Percentiles rank a stretch among this genome's conserved stretches.
These are phyloP conservation scores for Acanthurus leucopareius DNA, from an alignment of 2,797 vertebrate species.

Conservation along the genomic window DNA sequence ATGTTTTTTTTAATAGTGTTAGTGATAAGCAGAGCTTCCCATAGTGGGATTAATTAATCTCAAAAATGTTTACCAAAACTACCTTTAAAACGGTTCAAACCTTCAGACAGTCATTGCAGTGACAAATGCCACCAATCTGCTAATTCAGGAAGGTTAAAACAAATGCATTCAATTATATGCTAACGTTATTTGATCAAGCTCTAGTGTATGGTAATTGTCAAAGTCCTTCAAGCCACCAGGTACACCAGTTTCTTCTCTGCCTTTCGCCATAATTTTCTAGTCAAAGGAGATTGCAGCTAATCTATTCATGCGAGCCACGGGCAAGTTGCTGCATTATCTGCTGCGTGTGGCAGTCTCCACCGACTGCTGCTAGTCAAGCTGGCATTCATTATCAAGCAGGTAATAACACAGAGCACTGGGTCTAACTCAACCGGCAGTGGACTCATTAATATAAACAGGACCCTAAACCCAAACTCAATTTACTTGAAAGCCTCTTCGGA, in stretches of 20 bases:
- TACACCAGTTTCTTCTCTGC: constrained; percentile 21
- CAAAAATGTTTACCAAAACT: constrained; percentile 36
- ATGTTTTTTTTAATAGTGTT: not conserved
- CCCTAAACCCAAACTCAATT: constrained; percentile 85
- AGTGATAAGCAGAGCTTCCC: constrained; percentile 1
- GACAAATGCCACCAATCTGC: constrained; percentile 42
- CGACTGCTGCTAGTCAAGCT: constrained; percentile 75
- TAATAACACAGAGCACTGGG: constrained; percentile 80
- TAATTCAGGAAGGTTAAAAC: constrained; percentile 37
- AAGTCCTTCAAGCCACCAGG: constrained; percentile 28
- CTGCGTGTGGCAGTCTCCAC: constrained; percentile 52
- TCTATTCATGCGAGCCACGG: constrained; percentile 58
- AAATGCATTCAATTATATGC: constrained; percentile 50
- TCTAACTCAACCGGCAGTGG: constrained; percentile 74
- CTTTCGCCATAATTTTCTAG: constrained; percentile 44
- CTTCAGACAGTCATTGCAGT: constrained; percentile 14
- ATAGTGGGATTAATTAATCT: constrained; percentile 27
- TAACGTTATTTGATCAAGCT: constrained; percentile 47
- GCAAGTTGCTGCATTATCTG: constrained; percentile 59
- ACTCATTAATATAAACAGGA: constrained; percentile 84
- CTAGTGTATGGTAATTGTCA: constrained; percentile 19
- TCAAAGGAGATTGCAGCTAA: constrained; percentile 44
- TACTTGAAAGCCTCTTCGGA: constrained; percentile 84
- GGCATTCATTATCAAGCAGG: constrained; percentile 81
- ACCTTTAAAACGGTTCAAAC: constrained; percentile 33